phyloP scores from a whole-genome alignment of 2,888 invertebrate species.

The Mayetiola destructor region DNA sequence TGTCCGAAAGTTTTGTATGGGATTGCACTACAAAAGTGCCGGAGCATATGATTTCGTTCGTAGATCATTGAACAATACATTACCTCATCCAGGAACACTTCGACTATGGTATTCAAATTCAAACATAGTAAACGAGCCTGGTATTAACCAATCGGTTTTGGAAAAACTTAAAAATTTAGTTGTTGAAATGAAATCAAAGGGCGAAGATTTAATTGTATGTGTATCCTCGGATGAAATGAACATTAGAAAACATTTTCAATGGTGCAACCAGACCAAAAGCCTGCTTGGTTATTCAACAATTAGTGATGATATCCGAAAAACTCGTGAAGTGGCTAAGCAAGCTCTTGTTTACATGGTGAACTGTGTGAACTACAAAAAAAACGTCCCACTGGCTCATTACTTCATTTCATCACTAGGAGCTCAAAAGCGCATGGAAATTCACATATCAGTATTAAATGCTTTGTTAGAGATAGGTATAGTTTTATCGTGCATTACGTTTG shows the following conservation, averaged over 20 bases:
- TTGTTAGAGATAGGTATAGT: background rate
- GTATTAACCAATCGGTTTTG: background rate
- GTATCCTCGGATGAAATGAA: background rate
- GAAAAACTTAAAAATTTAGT: background rate
- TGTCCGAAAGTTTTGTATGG: background rate
- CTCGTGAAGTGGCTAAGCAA: background rate
- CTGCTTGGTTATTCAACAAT: background rate
- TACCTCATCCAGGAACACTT: background rate
- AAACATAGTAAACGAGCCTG: background rate
- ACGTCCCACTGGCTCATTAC: background rate
- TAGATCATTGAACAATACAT: background rate
- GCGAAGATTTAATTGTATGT: background rate
- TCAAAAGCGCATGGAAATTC: background rate
- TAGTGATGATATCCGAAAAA: background rate
- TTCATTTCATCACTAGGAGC: background rate
- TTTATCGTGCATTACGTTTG: background rate
- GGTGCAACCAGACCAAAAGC: background rate
- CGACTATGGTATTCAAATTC: background rate
- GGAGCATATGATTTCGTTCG: background rate
- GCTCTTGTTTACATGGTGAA: background rate
- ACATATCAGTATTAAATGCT: background rate
- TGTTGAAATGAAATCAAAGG: background rate
- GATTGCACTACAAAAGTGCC: background rate
- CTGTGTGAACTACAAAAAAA: background rate
- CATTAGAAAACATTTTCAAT: background rate